Conservation (phyloP, 2,797 vertebrate species). For the Anguilla megastoma region DNA sequence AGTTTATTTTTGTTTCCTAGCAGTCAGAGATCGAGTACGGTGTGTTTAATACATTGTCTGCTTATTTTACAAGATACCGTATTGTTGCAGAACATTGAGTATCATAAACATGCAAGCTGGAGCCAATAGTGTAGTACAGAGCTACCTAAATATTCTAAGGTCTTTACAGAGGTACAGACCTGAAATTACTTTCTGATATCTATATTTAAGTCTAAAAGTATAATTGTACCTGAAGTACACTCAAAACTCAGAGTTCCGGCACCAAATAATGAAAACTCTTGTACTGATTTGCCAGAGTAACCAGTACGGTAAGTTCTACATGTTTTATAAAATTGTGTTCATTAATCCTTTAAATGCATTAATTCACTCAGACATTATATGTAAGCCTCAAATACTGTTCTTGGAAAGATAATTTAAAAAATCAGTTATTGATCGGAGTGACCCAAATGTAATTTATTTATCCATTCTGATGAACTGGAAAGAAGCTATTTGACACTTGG, state of each 20-base stretch:
- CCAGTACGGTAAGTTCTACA: neutral
- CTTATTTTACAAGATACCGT: neutral
- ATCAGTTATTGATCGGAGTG: constrained; percentile 41
- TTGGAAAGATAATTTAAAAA: neutral
- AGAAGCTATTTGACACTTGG: constrained; percentile 41
- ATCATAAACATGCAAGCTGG: neutral
- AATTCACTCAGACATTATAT: neutral
- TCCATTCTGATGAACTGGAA: constrained; percentile 37
- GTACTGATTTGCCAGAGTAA: neutral
- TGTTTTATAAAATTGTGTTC: neutral
- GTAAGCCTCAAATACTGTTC: neutral
- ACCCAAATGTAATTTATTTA: constrained; percentile 45
- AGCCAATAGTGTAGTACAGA: neutral
- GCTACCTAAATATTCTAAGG: neutral
- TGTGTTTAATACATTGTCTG: neutral
- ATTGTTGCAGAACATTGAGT: neutral
- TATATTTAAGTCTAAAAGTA: neutral
- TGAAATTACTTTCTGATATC: neutral
- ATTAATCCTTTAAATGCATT: neutral
- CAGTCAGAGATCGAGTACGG: neutral
- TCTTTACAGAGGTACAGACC: neutral
- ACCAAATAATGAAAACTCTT: neutral
- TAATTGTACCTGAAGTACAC: neutral
- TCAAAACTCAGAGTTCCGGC: neutral
- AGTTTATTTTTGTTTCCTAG: neutral